These are phyloP conservation scores for Trissolcus basalis DNA, from an alignment of 1,140 invertebrate species.

Conservation along the genomic window DNA sequence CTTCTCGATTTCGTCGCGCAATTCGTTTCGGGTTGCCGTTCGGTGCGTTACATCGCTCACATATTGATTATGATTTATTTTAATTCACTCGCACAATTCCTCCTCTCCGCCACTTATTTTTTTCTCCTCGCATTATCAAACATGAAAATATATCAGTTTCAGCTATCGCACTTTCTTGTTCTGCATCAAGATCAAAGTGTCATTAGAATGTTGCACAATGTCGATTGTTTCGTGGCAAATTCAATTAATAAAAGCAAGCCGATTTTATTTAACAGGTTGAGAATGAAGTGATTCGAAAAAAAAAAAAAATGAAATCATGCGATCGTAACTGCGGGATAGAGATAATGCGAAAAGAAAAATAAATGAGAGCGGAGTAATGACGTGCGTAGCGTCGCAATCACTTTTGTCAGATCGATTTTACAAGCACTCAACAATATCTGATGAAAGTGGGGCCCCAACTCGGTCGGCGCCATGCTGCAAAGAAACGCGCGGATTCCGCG, in stretches of 20 bases:
- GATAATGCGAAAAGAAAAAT: too few relatives aligned
- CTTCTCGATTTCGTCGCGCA: slow-evolving; percentile 51
- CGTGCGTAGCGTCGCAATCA: slow-evolving; percentile 1
- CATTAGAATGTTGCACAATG: not conserved
- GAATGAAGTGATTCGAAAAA: slow-evolving; percentile 51
- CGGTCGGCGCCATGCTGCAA: slow-evolving; percentile 43
- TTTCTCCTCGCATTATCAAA: too few relatives aligned
- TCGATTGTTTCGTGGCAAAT: too few relatives aligned
- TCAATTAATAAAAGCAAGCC: not conserved
- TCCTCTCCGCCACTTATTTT: too few relatives aligned
- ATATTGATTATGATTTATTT: slow-evolving; percentile 54
- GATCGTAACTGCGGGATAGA: too few relatives aligned
- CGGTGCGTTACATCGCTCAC: slow-evolving; percentile 24
- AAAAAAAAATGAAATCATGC: not conserved
- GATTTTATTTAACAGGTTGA: too few relatives aligned
- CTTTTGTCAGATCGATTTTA: not conserved
- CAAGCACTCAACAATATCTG: slow-evolving; percentile 42
- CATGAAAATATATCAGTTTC: too few relatives aligned
- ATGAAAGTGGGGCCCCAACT: slow-evolving; percentile 60
- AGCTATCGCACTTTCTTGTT: slow-evolving; percentile 39
- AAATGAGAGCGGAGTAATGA: not conserved
- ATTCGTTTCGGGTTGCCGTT: slow-evolving; percentile 41
- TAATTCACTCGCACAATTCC: slow-evolving; percentile 15
- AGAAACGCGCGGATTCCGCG: slow-evolving; percentile 43
- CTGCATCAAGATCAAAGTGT: slow-evolving; percentile 25